A percentile compares a stretch with the other conserved stretches of the same genome.
phyloP scores from a whole-genome alignment of 2,797 vertebrate genomes.

The Champsocephalus esox region DNA sequence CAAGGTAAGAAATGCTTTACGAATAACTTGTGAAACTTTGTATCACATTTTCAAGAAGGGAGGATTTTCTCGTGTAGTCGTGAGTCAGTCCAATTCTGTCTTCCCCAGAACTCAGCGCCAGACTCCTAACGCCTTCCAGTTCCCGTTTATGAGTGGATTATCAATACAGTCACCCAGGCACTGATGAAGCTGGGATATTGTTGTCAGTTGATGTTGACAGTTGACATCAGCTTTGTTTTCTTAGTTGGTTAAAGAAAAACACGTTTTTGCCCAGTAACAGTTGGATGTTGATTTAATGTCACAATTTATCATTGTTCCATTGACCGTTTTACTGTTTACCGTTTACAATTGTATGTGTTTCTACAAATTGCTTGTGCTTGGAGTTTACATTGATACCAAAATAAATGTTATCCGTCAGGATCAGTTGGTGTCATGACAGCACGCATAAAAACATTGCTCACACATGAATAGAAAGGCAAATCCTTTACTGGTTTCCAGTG shows the following conservation, averaged over 20 bases:
- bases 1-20: slow-evolving; percentile 68
- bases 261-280: background rate
- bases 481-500: slow-evolving; percentile 77
- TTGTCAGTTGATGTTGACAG: background rate
- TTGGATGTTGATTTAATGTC: background rate
- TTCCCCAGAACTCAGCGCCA: slow-evolving; percentile 69
- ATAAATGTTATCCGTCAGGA: background rate
- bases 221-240: background rate
- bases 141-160: slow-evolving; percentile 69
- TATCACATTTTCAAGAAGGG: background rate
- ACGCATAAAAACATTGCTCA: slow-evolving; percentile 26
- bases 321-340: background rate
- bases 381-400: slow-evolving; percentile 1
- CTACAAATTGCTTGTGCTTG: background rate
- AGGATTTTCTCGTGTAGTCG: background rate
- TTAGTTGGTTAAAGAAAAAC: slow-evolving; percentile 2
- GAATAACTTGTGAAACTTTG: background rate
- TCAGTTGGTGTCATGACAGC: slow-evolving; percentile 2
- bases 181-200: slow-evolving; percentile 42
- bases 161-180: slow-evolving; percentile 72
- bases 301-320: slow-evolving; percentile 5
- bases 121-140: slow-evolving; percentile 75
- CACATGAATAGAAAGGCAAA: slow-evolving; percentile 61
- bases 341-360: background rate
- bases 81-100: slow-evolving; percentile 25